Percentiles rank a stretch among this genome's conserved stretches.
Conservation (phyloP, 1,140 invertebrate genomes). For the Atopsyche davidsoni region DNA sequence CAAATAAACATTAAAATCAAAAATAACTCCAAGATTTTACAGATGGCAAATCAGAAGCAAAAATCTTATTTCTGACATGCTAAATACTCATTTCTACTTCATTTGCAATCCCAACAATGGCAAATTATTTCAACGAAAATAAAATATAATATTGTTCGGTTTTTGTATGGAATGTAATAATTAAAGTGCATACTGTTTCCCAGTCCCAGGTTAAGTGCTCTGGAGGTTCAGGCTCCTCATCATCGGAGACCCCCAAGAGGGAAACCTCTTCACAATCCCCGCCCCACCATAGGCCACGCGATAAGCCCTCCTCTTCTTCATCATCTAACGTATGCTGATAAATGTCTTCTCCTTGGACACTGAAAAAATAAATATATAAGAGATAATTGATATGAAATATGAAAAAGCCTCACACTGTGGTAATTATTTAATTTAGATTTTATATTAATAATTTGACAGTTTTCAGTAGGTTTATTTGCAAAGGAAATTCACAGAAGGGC, state of each 20-base stretch:
- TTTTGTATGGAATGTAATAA: no score
- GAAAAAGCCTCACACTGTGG: background rate
- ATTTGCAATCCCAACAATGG: no score
- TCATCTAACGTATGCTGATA: conserved; percentile 6
- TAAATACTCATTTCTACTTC: no score
- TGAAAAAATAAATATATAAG: conserved; percentile 3
- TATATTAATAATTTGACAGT: no score
- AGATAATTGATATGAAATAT: background rate
- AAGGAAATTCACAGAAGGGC: no score
- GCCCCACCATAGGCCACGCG: conserved; percentile 14
- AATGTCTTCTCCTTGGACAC: conserved; percentile 12
- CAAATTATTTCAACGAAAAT: no score
- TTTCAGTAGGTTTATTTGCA: no score
- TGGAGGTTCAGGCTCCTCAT: conserved; percentile 39
- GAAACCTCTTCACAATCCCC: conserved; percentile 5
- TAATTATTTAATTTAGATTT: no score
- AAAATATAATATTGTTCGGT: no score
- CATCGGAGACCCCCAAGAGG: conserved; percentile 20
- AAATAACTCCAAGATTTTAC: conserved; percentile 2
- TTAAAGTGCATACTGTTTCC: conserved; percentile 35
- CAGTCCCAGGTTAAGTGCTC: conserved; percentile 42
- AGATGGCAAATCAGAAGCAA: no score
- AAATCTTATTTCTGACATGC: no score
- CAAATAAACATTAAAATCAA: background rate
- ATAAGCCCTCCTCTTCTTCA: conserved; percentile 4